A percentile compares a stretch with the other conserved stretches of the same genome.
phyloP scores from a whole-genome alignment of 2,797 vertebrate genomes.

The Eupleurogrammus muticus region DNA sequence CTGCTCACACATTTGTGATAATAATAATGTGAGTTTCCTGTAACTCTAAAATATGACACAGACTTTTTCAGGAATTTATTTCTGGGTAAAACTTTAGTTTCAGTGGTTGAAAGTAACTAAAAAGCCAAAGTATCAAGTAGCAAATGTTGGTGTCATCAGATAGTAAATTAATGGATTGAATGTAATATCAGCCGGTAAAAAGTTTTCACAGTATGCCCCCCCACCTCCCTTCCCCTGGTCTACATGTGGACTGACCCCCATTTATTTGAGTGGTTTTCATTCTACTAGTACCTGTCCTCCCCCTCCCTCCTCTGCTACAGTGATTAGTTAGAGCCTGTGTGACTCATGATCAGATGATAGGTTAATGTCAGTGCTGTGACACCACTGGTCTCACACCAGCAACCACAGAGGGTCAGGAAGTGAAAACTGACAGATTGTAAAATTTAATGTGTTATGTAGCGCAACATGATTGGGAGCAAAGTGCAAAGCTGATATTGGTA shows the following conservation, averaged over 20 bases:
- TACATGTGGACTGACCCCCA: slow-evolving; percentile 73
- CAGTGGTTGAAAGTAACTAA: neutral
- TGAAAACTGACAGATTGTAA: too few relatives aligned
- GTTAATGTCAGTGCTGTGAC: slow-evolving; percentile 16
- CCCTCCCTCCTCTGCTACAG: slow-evolving; percentile 27
- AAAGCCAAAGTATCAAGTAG: too few relatives aligned
- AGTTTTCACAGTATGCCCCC: neutral
- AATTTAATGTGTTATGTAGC: too few relatives aligned
- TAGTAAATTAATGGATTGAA: too few relatives aligned
- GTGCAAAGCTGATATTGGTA: too few relatives aligned
- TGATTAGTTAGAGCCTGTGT: slow-evolving; percentile 45
- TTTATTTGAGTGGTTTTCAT: slow-evolving; percentile 72
- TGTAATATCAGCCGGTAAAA: too few relatives aligned
- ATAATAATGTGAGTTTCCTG: too few relatives aligned
- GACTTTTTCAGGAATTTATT: neutral
- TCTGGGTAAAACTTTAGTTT: neutral
- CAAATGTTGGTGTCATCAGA: too few relatives aligned
- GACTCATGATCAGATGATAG: slow-evolving; percentile 2
- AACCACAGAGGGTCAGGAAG: too few relatives aligned
- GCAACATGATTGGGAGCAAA: too few relatives aligned
- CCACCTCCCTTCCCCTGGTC: slow-evolving; percentile 36
- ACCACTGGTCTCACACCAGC: slow-evolving; percentile 55
- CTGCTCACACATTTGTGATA: too few relatives aligned
- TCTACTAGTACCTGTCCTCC: slow-evolving; percentile 63
- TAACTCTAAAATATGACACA: too few relatives aligned